phyloP scores from a whole-genome alignment of 2,113 vertebrate species.

The Scophthalmus maximus region DNA sequence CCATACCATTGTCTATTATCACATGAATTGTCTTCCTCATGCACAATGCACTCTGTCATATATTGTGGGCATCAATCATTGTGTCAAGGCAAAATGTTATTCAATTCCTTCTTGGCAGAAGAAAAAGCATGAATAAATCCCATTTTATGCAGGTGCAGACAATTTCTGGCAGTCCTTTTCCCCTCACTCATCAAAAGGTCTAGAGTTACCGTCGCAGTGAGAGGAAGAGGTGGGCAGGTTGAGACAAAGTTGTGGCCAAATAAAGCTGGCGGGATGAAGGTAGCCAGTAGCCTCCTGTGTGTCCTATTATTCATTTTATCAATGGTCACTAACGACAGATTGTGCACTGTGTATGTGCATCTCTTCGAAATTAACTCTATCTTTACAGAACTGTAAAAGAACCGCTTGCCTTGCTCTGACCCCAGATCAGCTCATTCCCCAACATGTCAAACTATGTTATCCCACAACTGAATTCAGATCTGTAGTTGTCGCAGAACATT shows the following conservation, averaged over 20 bases:
- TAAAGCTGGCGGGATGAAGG: conserved; percentile 28
- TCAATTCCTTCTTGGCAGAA: conserved; percentile 14
- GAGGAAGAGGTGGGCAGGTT: conserved; percentile 35
- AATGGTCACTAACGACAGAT: neutral
- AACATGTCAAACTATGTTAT: neutral
- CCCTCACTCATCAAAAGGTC: conserved; percentile 66
- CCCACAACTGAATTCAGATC: conserved; percentile 10
- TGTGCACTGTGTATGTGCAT: neutral
- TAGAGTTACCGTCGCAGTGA: conserved; percentile 58
- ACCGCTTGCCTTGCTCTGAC: neutral
- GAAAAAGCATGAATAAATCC: conserved; percentile 42
- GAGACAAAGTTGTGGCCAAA: conserved; percentile 39
- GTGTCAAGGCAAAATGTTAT: conserved; percentile 1
- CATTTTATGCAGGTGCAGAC: conserved; percentile 67
- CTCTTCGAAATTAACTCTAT: neutral
- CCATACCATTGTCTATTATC: neutral
- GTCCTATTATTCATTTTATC: conserved; percentile 7
- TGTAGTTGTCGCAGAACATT: conserved; percentile 16
- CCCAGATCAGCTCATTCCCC: conserved; percentile 15
- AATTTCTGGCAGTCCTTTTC: conserved; percentile 57
- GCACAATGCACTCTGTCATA: conserved; percentile 15
- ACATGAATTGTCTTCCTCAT: conserved; percentile 2
- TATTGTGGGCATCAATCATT: conserved; percentile 1
- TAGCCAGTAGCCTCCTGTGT: conserved; percentile 29
- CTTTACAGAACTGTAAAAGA: conserved; percentile 1